Percentiles rank a stretch among this genome's conserved stretches.
phyloP scores from a whole-genome alignment of 2,888 invertebrate genomes.

The Lamproptera curius region DNA sequence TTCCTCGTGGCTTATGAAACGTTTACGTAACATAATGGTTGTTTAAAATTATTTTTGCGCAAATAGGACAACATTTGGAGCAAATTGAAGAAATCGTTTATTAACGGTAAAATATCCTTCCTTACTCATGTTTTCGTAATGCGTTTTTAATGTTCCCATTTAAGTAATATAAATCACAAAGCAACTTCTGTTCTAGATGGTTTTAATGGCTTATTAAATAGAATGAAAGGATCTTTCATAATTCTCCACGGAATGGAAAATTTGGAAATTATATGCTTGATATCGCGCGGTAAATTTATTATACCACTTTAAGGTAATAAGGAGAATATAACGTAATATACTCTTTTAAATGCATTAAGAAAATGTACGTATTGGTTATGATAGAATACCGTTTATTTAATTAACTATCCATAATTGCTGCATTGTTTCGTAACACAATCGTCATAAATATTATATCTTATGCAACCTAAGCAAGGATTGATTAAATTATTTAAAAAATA shows the following conservation, averaged over 20 bases:
- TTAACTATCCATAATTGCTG: too few relatives aligned
- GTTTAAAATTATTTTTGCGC: too few relatives aligned
- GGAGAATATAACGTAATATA: too few relatives aligned
- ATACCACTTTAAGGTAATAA: background rate
- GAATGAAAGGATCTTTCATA: conserved; percentile 22
- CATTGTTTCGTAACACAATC: too few relatives aligned
- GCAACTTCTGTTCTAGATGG: conserved; percentile 73
- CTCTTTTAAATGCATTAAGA: too few relatives aligned
- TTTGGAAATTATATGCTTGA: conserved; percentile 7
- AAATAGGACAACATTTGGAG: conserved; percentile 9
- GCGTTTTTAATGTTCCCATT: conserved; percentile 78
- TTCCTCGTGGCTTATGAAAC: too few relatives aligned
- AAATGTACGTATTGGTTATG: too few relatives aligned
- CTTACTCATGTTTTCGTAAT: conserved; percentile 76
- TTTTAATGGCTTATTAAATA: conserved; percentile 75
- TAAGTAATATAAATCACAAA: conserved; percentile 71
- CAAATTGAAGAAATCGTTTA: conserved; percentile 21
- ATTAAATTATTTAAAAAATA: too few relatives aligned
- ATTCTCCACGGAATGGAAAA: conserved; percentile 16
- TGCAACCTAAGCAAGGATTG: too few relatives aligned
- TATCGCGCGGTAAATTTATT: background rate
- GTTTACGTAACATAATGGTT: too few relatives aligned
- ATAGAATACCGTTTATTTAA: too few relatives aligned
- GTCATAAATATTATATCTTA: too few relatives aligned
- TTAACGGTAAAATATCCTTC: conserved; percentile 63